phyloP scores from a whole-genome alignment of 2,888 invertebrate species.

The Caenorhabditis parvicauda region DNA sequence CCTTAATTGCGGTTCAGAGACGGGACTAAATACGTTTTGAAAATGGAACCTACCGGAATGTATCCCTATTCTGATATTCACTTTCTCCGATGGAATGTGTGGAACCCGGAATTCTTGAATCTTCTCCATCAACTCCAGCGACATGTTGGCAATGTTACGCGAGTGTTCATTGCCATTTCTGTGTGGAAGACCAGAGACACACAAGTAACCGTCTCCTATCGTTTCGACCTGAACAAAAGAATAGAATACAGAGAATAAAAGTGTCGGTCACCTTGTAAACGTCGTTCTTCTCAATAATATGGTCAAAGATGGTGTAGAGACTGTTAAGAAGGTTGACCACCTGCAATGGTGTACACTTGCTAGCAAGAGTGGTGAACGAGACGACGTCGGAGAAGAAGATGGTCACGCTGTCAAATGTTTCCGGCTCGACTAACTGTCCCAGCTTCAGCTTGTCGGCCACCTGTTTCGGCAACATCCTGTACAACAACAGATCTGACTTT shows the following conservation, averaged over 20 bases:
- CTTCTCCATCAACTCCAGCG: slow-evolving; percentile 37
- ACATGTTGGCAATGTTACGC: slow-evolving; percentile 50
- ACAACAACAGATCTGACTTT: slow-evolving; percentile 48
- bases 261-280: slow-evolving; percentile 51
- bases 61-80: slow-evolving; percentile 46
- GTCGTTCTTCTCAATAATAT: slow-evolving; percentile 54
- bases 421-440: slow-evolving; percentile 51
- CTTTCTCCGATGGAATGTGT: slow-evolving; percentile 47
- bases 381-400: slow-evolving; percentile 57
- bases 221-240: too few relatives aligned
- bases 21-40: background rate
- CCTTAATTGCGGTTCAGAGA: slow-evolving; percentile 8
- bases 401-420: slow-evolving; percentile 49
- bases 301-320: slow-evolving; percentile 57
- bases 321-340: slow-evolving; percentile 58
- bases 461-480: slow-evolving; percentile 54
- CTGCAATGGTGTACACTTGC: slow-evolving; percentile 50
- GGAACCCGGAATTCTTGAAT: slow-evolving; percentile 44
- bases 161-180: slow-evolving; percentile 54
- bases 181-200: slow-evolving; percentile 55
- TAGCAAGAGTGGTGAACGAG: slow-evolving; percentile 49
- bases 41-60: slow-evolving; percentile 19
- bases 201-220: slow-evolving; percentile 58
- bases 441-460: slow-evolving; percentile 57
- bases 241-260: background rate